Percentiles rank a stretch among this genome's conserved stretches.
These are phyloP conservation scores for Brachyalestes nurse DNA, from an alignment of 2,797 vertebrate species.

Conservation along the genomic window DNA sequence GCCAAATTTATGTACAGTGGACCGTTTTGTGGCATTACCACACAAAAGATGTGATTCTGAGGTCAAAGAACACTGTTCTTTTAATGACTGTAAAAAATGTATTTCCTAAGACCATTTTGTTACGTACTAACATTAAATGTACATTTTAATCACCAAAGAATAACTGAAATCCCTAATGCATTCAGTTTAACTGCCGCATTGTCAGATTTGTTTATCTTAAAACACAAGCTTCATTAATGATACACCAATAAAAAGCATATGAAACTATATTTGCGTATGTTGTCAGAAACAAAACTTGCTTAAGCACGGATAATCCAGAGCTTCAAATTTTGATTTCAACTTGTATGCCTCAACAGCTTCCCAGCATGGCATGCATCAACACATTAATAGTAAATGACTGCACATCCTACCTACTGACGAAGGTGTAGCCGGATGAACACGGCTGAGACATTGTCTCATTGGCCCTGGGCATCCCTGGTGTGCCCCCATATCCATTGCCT, in stretches of 20 bases:
- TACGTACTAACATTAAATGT: background rate
- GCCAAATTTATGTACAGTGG: background rate
- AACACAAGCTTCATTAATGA: background rate
- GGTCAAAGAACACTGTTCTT: too few relatives aligned
- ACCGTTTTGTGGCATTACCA: background rate
- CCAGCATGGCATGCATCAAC: background rate
- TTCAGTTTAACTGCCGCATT: too few relatives aligned
- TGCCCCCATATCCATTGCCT: slow-evolving; percentile 83
- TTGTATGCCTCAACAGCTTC: background rate
- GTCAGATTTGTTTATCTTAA: too few relatives aligned
- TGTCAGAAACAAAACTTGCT: background rate
- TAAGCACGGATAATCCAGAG: background rate
- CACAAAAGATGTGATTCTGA: background rate
- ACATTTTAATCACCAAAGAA: background rate
- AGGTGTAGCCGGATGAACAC: slow-evolving; percentile 79
- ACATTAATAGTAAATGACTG: background rate
- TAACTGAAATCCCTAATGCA: background rate
- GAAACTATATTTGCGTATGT: too few relatives aligned
- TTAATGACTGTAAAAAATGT: background rate
- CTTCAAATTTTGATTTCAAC: background rate
- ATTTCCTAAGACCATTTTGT: background rate
- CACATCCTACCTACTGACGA: slow-evolving; percentile 83
- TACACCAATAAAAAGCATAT: background rate
- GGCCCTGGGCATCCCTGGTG: slow-evolving; percentile 75
- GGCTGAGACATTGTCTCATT: slow-evolving; percentile 74